Evolutionary conservation across 1,140 invertebrate species (phyloP).

Genomic region (Scaptodrosophila lebanonensis): DNA sequence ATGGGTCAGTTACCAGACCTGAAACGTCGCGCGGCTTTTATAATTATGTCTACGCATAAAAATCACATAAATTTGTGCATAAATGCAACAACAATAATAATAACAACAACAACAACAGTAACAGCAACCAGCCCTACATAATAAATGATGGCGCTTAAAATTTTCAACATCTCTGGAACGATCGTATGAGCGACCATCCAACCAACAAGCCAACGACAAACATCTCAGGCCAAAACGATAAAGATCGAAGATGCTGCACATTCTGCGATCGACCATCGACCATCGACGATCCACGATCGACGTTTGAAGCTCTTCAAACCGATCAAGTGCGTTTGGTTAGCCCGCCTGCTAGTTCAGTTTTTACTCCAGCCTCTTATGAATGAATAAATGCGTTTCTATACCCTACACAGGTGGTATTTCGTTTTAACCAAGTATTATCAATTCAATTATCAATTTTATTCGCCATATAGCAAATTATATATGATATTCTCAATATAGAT

Average conservation of each 20-base stretch:
- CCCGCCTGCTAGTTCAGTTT: conserved; percentile 10
- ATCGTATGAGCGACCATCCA: too few species aligned
- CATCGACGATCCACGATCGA: too few species aligned
- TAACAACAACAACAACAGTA: conserved; percentile 13
- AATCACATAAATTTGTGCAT: conserved; percentile 76
- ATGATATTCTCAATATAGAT: too few species aligned
- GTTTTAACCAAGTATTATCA: too few species aligned
- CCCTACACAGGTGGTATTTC: too few species aligned
- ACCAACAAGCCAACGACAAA: too few species aligned
- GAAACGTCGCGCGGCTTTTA: conserved; percentile 58
- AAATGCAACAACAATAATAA: conserved; percentile 49
- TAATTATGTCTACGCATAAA: conserved; percentile 77
- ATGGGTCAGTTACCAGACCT: conserved; percentile 24
- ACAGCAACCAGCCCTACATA: conserved; percentile 57
- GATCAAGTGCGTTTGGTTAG: conserved; percentile 56
- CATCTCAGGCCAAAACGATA: conserved; percentile 62
- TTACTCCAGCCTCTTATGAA: conserved; percentile 48
- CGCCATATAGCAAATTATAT: too few species aligned
- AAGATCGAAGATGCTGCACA: too few species aligned
- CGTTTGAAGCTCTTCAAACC: conserved; percentile 48
- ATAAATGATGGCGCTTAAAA: conserved; percentile 77
- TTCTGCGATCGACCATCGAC: too few species aligned
- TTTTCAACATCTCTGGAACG: conserved; percentile 71
- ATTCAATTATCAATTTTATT: too few species aligned
- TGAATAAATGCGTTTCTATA: conserved; percentile 59